Conservation (phyloP, 1,140 invertebrate species). For the Ruditapes philippinarum region DNA sequence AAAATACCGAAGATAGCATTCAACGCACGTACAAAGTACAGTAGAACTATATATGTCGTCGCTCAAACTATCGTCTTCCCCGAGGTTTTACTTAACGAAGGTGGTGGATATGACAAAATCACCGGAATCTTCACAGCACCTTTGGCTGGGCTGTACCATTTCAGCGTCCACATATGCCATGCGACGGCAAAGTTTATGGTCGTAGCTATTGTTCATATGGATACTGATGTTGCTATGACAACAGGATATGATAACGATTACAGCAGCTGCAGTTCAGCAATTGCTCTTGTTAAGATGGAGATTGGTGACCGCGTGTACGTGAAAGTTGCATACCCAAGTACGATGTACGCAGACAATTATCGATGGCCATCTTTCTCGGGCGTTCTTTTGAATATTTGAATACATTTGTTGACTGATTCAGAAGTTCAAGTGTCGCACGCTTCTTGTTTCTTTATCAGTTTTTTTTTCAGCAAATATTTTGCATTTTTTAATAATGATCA, state of each 20-base stretch:
- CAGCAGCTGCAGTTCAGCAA: neutral
- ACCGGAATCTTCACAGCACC: neutral
- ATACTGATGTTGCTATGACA: neutral
- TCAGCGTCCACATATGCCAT: neutral
- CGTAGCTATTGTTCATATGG: neutral
- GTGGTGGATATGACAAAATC: neutral
- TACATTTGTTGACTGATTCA: no score
- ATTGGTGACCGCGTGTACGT: neutral
- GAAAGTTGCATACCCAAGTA: neutral
- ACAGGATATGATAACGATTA: neutral
- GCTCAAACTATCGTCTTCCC: neutral
- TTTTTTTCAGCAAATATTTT: no score
- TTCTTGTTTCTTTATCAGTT: no score
- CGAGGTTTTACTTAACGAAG: neutral
- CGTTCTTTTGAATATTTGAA: no score
- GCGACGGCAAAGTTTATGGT: neutral
- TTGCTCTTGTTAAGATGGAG: neutral
- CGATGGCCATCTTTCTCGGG: no score
- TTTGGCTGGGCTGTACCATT: neutral
- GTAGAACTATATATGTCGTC: neutral
- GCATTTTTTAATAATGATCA: no score
- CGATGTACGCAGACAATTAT: no score
- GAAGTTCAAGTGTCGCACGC: no score
- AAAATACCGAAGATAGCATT: no score
- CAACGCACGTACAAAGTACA: neutral